Conservation (phyloP, 2,888 invertebrate species). For the Heliconius aoede region DNA sequence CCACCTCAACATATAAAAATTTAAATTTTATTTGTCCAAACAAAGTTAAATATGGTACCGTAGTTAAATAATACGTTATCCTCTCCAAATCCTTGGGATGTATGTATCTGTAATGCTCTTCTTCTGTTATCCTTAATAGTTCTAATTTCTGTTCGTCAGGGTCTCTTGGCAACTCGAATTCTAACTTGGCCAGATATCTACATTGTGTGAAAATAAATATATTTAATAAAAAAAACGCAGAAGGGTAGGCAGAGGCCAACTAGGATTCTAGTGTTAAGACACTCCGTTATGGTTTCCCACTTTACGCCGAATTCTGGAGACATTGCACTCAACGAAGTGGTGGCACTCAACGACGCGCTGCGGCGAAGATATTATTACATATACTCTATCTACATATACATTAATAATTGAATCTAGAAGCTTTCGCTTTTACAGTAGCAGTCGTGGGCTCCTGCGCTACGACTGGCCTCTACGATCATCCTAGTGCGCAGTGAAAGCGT, state of each 20-base stretch:
- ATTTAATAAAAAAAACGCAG: background rate
- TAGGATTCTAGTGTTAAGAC: too few species aligned
- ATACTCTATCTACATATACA: too few species aligned
- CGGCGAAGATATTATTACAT: too few species aligned
- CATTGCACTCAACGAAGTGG: too few species aligned
- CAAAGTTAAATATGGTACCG: conserved; percentile 56
- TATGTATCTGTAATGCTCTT: conserved; percentile 77
- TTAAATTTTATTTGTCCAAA: background rate
- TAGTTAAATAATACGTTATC: conserved; percentile 83
- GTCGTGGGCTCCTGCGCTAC: background rate
- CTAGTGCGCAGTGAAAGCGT: too few species aligned
- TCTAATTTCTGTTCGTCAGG: conserved; percentile 86
- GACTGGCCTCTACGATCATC: background rate
- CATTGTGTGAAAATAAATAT: background rate
- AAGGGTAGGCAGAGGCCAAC: too few species aligned
- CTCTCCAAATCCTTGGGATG: conserved; percentile 80
- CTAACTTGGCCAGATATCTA: conserved; percentile 78
- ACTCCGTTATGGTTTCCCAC: too few species aligned
- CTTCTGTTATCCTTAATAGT: conserved; percentile 77
- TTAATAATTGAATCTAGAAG: too few species aligned
- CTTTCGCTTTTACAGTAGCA: background rate
- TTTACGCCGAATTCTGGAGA: too few species aligned
- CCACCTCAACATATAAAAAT: background rate
- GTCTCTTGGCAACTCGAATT: conserved; percentile 85
- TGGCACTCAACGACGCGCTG: too few species aligned